Evolutionary conservation across 2,797 vertebrate species (phyloP).

Genomic region (Helostoma temminkii): DNA sequence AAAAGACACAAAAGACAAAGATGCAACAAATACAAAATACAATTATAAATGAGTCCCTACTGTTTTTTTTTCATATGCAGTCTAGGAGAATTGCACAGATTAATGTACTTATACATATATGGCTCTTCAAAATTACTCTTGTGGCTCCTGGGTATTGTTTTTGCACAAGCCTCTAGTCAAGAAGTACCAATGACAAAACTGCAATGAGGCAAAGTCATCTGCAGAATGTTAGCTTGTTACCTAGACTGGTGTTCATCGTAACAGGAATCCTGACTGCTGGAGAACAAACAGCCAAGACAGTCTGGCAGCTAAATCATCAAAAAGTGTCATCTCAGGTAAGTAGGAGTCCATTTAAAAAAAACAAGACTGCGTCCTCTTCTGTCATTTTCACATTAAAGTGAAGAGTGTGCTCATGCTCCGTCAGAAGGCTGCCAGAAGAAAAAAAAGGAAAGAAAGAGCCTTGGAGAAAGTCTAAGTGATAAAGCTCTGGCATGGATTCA

Average conservation of each 20-base stretch:
- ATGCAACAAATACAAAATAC: too few relatives aligned
- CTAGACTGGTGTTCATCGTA: slow-evolving; percentile 15
- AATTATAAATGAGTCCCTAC: too few relatives aligned
- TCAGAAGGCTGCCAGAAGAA: slow-evolving; percentile 43
- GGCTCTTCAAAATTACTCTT: too few relatives aligned
- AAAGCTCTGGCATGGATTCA: slow-evolving; percentile 40
- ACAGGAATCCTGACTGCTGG: slow-evolving; percentile 8
- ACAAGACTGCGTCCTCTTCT: slow-evolving; percentile 34
- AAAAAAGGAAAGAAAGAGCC: slow-evolving; percentile 25
- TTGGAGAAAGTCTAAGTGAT: slow-evolving; percentile 39
- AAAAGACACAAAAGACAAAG: too few relatives aligned
- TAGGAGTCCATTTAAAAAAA: slow-evolving; percentile 48
- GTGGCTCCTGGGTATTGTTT: too few relatives aligned
- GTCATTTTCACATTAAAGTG: slow-evolving; percentile 54
- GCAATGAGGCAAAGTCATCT: slow-evolving; percentile 5
- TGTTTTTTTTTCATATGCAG: too few relatives aligned
- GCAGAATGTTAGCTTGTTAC: slow-evolving; percentile 20
- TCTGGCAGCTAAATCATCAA: slow-evolving; percentile 17
- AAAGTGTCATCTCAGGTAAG: slow-evolving; percentile 51
- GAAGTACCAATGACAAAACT: not conserved
- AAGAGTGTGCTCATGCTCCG: slow-evolving; percentile 28
- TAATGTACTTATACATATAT: too few relatives aligned
- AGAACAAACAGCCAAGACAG: slow-evolving; percentile 19
- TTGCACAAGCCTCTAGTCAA: not conserved
- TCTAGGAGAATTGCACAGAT: too few relatives aligned